phyloP scores from a whole-genome alignment of 2,113 vertebrate species.

The Etia nguti region DNA sequence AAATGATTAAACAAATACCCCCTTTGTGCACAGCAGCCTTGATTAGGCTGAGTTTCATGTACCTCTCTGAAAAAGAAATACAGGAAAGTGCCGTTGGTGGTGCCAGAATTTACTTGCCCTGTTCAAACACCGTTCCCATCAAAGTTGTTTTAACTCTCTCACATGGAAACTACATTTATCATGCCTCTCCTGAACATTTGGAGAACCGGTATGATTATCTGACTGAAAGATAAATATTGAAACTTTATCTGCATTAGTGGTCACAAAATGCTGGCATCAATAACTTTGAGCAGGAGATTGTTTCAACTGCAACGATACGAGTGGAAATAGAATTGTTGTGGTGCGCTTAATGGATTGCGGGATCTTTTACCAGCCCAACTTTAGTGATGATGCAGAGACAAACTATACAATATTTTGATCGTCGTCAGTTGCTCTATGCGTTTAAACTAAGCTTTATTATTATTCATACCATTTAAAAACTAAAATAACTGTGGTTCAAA shows the following conservation, averaged over 20 bases:
- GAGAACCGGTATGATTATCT: slow-evolving; percentile 47
- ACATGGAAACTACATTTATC: slow-evolving; percentile 62
- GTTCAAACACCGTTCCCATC: slow-evolving; percentile 59
- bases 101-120: slow-evolving; percentile 63
- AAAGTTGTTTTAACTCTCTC: slow-evolving; percentile 59
- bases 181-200: slow-evolving; percentile 25
- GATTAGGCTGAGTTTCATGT: slow-evolving; percentile 64
- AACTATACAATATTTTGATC: neutral
- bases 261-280: slow-evolving; percentile 44
- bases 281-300: slow-evolving; percentile 13
- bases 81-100: slow-evolving; percentile 52
- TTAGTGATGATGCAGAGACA: neutral
- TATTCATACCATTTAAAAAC: neutral
- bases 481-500: neutral
- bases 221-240: slow-evolving; percentile 60
- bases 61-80: slow-evolving; percentile 50
- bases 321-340: slow-evolving; percentile 9
- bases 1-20: slow-evolving; percentile 70
- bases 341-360: neutral
- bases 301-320: neutral
- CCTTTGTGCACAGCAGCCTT: slow-evolving; percentile 66
- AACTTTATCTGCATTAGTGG: slow-evolving; percentile 51
- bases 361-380: neutral
- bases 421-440: rapidly evolving
- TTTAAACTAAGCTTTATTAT: neutral